Evolutionary conservation across 1,140 invertebrate species (phyloP), one percentile per base, ranked within the genome.

Genomic region (Apis laboriosa): DNA sequence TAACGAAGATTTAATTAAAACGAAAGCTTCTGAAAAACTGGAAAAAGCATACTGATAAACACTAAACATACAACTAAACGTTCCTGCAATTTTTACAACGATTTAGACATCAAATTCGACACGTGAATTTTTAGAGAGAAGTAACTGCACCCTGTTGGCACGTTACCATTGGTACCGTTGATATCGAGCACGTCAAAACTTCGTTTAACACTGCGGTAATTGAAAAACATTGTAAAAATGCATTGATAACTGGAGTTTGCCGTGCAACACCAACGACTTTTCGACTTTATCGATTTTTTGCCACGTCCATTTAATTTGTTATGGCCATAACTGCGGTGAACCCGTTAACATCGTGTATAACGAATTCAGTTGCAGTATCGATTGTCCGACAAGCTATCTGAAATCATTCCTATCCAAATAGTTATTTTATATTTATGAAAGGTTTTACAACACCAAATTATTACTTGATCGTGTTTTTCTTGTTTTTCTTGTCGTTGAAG

Each of bases 1-100:
- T 64, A n/a, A 76, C 49, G 61, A 49, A 63, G 15, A 21, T 76
- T 76, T 64, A 76, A 76, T 76, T 66, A 24, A 15, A 64, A 64
- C 17, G 61, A 64, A 53, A 43, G 5, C 34, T 43, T 13, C 15
- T 13, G 53, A 12, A 19, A 34, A 56, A 56, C 15, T 1, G 1
- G n/a, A 21, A 43, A 67, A 67, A 67, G 11, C 34, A 21, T 11
- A 9, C 28, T 5, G 34, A 43, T 66, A 43, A 19, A 34, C 11
- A 11, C 1, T 12, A 67, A 75, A 49, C 13, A 7, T 49, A 19
- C 21, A 15, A 21, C 12, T 13, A 17, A 8, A 19, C 28, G 21
- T 61, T 43, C 63, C 17, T n/a, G 17, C n/a, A 5, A 58, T 21
- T 1, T 43, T 28, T 7, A 43, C 21, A 19, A 28, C 60, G 43